Evolutionary conservation across 2,113 vertebrate genomes (phyloP).

Genomic region (Mesembrinibis cayennensis): DNA sequence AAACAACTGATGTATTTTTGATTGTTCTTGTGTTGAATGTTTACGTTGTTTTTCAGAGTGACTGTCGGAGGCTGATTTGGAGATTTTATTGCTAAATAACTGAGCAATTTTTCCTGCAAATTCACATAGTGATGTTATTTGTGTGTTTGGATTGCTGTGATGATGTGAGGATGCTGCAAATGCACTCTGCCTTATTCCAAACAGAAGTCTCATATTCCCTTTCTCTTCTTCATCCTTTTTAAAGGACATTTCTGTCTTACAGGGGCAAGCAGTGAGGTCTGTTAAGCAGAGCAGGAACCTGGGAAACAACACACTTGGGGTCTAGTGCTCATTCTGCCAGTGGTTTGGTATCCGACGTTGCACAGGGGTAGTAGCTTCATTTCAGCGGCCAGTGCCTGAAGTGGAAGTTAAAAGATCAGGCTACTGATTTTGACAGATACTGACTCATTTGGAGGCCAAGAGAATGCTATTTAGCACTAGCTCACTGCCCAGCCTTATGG

Average conservation of each 20-base stretch:
- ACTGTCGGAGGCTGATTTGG: not conserved
- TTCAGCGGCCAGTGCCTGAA: not conserved
- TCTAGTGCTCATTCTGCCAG: not conserved
- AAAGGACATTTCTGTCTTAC: not conserved
- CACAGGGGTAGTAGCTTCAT: not conserved
- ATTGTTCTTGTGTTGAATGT: not conserved
- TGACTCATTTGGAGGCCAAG: not conserved
- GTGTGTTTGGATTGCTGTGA: not conserved
- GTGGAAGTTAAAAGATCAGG: not conserved
- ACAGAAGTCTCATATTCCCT: not conserved
- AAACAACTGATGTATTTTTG: not conserved
- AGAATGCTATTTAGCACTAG: not conserved
- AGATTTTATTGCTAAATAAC: conserved; percentile 10
- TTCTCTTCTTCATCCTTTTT: not conserved
- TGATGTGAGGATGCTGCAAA: not conserved
- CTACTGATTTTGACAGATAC: not conserved
- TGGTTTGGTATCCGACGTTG: not conserved
- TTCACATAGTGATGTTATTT: not conserved
- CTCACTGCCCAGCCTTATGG: not conserved
- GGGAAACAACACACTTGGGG: not conserved
- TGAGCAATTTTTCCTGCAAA: conserved; percentile 11
- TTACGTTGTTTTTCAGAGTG: not conserved
- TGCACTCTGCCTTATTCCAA: not conserved
- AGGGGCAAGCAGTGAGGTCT: not conserved
- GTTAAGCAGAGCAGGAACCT: not conserved